Evolutionary conservation across 2,113 vertebrate genomes (phyloP), one percentile per base, ranked within the genome.

Genomic region (Saimiri boliviensis): DNA sequence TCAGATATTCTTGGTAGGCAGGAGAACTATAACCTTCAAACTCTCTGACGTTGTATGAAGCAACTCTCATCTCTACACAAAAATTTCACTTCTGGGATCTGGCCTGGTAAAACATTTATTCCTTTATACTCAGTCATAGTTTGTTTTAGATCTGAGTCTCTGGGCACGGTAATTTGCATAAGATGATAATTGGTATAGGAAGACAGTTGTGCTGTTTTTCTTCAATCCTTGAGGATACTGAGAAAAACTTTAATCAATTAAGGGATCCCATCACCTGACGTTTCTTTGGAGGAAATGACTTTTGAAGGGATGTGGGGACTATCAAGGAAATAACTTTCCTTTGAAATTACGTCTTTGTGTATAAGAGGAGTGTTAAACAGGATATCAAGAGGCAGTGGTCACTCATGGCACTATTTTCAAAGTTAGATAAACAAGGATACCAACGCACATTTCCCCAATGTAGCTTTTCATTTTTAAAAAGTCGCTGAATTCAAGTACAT

Each of bases 241-340:
- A 23, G 25, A 77, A 87, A 87, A 86, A 76, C 16, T 52, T 82
- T 63, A 96, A 47, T 45, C 81, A 73, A 82, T 68, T 30, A 92
- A 92, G 79, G 37, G 16, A 35, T 42, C 25, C 45, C 16, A 45
- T 73, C 79, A 47, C 73, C 82, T 80, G 58, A 82, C 47, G 47
- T 73, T 94, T 95, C 85, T 77, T 47, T 56, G 73, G 77, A 85
- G 52, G 77, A 97, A 92, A 86, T 86, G 83, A 89, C 71, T 74
- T 94, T 80, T 45, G 42, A 87, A 89, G 60, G 81, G 42, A 20
- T 92, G 58, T 87, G 63, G 85, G 52, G 95, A 77, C 95, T 84
- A 89, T 71, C 47, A 54, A 89, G 84, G 81, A 95, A 77, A 74
- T 35, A 30, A 27, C 70, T 92, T 90, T 85, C 84, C 66, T 49